Conservation (phyloP, 2,797 vertebrate genomes). For the Prunella strophiata region DNA sequence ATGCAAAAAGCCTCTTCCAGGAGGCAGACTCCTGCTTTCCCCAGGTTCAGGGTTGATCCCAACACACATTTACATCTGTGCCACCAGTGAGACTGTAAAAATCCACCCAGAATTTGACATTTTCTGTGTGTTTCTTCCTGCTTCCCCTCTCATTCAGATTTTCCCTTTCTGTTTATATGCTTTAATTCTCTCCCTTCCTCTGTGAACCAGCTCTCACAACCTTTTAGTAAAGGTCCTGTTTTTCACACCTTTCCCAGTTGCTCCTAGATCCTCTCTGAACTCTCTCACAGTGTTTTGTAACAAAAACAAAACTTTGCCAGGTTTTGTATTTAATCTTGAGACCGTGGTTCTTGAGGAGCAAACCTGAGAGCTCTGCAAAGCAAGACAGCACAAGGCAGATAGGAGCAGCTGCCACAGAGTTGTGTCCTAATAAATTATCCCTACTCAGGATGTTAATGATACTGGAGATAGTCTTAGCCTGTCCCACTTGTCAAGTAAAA, state of each 20-base stretch:
- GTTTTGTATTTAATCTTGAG: neutral
- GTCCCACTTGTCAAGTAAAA: neutral
- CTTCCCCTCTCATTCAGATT: conserved; percentile 1
- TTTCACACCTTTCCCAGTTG: conserved; percentile 30
- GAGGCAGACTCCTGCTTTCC: neutral
- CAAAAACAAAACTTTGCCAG: neutral
- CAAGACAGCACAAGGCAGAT: neutral
- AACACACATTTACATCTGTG: neutral
- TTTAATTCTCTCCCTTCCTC: neutral
- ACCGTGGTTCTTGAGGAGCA: neutral
- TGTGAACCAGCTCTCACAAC: conserved; percentile 3
- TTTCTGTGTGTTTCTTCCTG: neutral
- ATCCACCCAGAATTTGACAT: neutral
- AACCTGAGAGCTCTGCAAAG: neutral
- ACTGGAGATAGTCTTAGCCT: neutral
- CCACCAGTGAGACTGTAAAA: neutral
- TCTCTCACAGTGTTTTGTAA: neutral
- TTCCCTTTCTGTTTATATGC: neutral
- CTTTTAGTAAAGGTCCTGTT: conserved; percentile 1
- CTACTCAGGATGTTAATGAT: neutral
- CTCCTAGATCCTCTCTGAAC: neutral
- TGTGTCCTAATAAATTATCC: neutral
- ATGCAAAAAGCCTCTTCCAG: neutral
- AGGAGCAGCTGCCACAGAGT: neutral
- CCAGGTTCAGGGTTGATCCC: neutral